Evolutionary conservation across 2,113 vertebrate genomes (phyloP).

Genomic region (Noctilio leporinus): DNA sequence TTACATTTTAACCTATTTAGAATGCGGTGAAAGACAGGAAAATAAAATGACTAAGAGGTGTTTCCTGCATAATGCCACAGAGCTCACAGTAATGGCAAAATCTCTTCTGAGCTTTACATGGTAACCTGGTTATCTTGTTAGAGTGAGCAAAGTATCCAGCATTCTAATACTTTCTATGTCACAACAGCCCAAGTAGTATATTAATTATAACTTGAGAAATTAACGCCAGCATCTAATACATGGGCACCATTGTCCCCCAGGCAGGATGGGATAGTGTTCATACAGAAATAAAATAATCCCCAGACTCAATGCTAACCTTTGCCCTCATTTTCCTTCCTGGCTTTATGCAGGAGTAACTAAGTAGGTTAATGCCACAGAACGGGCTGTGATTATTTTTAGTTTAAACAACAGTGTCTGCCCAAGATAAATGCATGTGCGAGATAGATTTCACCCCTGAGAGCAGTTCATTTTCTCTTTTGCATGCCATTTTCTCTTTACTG

Average conservation of each 20-base stretch:
- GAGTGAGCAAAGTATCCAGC: neutral
- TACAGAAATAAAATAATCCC: slow-evolving; percentile 45
- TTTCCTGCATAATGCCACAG: neutral
- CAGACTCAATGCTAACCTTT: slow-evolving; percentile 6
- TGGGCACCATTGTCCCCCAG: neutral
- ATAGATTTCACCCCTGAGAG: slow-evolving; percentile 37
- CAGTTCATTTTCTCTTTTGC: neutral
- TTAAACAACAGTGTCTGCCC: slow-evolving; percentile 52
- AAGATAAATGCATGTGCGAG: slow-evolving; percentile 26
- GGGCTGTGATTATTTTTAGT: slow-evolving; percentile 49
- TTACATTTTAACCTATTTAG: slow-evolving; percentile 1
- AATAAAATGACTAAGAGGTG: neutral
- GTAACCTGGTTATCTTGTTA: slow-evolving; percentile 22
- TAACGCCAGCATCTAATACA: neutral
- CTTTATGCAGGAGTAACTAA: slow-evolving; percentile 52
- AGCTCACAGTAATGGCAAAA: neutral
- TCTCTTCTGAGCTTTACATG: neutral
- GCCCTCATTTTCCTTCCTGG: slow-evolving; percentile 33
- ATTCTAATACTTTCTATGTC: neutral
- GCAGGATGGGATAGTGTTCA: neutral
- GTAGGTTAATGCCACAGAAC: slow-evolving; percentile 53
- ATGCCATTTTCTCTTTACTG: neutral
- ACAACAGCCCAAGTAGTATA: slow-evolving; percentile 11
- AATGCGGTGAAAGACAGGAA: neutral
- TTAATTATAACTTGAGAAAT: slow-evolving; percentile 54